These are phyloP conservation scores for Ornithorhynchus anatinus DNA, from an alignment of 2,113 vertebrate species.

Conservation along the genomic window DNA sequence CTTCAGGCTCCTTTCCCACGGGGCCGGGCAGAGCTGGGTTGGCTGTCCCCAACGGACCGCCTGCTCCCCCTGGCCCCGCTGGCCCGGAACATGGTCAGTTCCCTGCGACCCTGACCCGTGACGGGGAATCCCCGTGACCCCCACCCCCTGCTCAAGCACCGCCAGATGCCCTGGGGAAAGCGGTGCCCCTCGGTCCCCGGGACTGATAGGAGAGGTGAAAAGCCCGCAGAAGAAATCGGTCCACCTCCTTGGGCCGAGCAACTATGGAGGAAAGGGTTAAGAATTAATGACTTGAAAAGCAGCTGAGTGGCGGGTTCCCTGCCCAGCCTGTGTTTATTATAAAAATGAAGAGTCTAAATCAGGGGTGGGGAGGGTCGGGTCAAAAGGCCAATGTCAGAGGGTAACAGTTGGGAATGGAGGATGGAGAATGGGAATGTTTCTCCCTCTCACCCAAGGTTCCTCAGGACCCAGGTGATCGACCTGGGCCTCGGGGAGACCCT, in stretches of 20 bases:
- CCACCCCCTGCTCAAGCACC: no score
- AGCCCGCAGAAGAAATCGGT: not conserved
- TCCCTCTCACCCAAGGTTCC: slow-evolving; percentile 41
- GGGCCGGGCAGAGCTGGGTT: not conserved
- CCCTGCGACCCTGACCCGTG: no score
- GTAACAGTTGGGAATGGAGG: slow-evolving; percentile 52
- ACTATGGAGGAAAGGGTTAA: slow-evolving; percentile 24
- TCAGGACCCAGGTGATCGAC: slow-evolving; percentile 53
- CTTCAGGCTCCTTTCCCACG: not conserved
- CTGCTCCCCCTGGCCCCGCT: not conserved
- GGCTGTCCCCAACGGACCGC: not conserved
- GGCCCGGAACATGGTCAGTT: no score
- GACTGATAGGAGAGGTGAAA: not conserved
- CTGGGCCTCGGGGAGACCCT: slow-evolving; percentile 35
- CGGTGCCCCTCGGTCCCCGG: not conserved
- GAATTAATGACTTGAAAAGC: slow-evolving; percentile 24
- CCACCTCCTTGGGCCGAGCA: not conserved
- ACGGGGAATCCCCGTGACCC: not conserved
- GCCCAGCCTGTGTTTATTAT: slow-evolving; percentile 47
- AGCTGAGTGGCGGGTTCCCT: slow-evolving; percentile 23
- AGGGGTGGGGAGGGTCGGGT: slow-evolving; percentile 25
- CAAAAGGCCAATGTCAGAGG: slow-evolving; percentile 45
- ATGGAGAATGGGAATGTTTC: slow-evolving; percentile 39
- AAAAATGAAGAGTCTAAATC: slow-evolving; percentile 41
- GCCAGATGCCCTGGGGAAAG: no score